Conservation (phyloP, 2,797 vertebrate genomes). For the Poecile montanus region DNA sequence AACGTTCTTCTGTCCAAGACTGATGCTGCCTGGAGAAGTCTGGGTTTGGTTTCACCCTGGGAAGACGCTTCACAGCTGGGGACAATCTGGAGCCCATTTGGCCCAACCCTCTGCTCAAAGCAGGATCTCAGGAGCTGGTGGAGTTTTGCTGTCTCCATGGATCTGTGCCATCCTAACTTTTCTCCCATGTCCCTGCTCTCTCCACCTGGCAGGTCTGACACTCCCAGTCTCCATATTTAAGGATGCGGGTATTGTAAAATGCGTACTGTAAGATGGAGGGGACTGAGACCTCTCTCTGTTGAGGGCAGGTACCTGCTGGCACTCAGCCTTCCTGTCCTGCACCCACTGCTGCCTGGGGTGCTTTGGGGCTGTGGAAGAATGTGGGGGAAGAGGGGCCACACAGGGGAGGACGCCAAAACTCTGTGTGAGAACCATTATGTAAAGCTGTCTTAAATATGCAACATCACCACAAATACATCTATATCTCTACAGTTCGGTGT, state of each 20-base stretch:
- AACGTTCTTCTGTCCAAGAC: neutral
- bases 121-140: neutral
- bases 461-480: constrained; percentile 75
- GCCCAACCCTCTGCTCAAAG: neutral
- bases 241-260: neutral
- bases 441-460: constrained; percentile 79
- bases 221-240: neutral
- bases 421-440: constrained; percentile 64
- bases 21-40: neutral
- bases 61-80: neutral
- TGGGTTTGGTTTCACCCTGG: neutral
- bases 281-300: neutral
- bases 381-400: neutral
- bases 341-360: neutral
- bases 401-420: neutral
- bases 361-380: neutral
- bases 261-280: fast-evolving
- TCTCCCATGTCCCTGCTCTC: neutral
- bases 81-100: neutral
- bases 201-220: fast-evolving
- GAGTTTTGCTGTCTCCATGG: neutral
- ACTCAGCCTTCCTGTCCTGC: neutral
- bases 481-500: constrained; percentile 1
- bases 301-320: neutral
- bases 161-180: neutral